A percentile compares a stretch with the other conserved stretches of the same genome.
phyloP scores from a whole-genome alignment of 2,797 vertebrate genomes.

The Spatula clypeata region DNA sequence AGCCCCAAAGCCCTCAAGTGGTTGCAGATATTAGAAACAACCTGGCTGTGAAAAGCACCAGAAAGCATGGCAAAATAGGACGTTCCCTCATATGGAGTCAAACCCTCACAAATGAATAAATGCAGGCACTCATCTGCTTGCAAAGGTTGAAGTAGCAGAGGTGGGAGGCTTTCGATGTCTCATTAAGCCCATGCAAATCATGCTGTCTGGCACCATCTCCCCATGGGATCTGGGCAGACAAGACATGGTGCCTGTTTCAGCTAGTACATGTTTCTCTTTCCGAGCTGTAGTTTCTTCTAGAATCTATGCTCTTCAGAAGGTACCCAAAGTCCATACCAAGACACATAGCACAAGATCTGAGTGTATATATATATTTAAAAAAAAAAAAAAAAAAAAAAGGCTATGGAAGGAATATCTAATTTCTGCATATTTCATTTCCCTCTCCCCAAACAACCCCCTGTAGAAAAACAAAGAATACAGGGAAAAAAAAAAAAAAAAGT shows the following conservation, averaged over 20 bases:
- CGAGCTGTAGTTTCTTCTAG: not conserved
- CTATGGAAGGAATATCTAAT: not conserved
- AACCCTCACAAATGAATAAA: not conserved
- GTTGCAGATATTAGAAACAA: not conserved
- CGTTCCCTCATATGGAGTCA: not conserved
- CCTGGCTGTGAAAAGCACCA: not conserved
- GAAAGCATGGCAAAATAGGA: not conserved
- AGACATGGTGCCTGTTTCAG: not conserved
- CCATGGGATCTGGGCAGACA: not conserved
- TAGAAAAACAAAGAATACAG: not conserved
- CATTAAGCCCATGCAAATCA: not conserved
- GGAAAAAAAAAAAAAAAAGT: not conserved
- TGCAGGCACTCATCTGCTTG: not conserved
- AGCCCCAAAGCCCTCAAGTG: not conserved
- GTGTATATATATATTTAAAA: no score
- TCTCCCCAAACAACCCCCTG: not conserved
- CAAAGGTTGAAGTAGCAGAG: not conserved
- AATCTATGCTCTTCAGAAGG: not conserved
- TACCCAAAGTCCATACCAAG: not conserved
- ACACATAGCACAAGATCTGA: accelerated
- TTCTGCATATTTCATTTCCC: not conserved
- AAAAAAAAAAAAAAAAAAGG: not conserved
- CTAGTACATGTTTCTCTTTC: not conserved
- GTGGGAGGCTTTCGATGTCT: not conserved
- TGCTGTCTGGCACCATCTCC: not conserved